A percentile compares a stretch with the other conserved stretches of the same genome.
These are phyloP conservation scores for Hydrocynus forskahlii DNA, from an alignment of 2,797 vertebrate genomes.

Conservation along the genomic window DNA sequence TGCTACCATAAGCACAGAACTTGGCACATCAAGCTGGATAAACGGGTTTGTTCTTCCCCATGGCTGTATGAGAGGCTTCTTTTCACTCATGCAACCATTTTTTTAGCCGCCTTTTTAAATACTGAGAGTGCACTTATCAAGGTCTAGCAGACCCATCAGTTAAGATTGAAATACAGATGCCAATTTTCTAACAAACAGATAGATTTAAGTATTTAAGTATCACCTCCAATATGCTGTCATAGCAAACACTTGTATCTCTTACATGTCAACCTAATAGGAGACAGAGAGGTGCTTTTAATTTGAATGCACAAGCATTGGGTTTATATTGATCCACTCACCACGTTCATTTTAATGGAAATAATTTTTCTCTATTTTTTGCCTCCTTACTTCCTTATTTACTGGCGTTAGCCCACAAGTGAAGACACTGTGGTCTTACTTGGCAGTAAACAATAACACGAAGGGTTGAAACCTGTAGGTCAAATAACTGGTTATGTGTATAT, in stretches of 20 bases:
- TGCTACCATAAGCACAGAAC: conserved; percentile 21
- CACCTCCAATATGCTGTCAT: not conserved
- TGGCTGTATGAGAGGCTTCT: conserved; percentile 44
- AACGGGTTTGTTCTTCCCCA: conserved; percentile 65
- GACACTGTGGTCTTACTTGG: too few species aligned
- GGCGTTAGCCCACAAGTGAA: too few species aligned
- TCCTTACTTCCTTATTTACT: too few species aligned
- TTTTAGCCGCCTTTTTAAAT: not conserved
- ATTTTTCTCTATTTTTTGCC: too few species aligned
- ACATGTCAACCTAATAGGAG: not conserved
- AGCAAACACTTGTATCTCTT: not conserved
- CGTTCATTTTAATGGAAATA: too few species aligned
- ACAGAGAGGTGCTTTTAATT: too few species aligned
- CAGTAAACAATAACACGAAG: too few species aligned
- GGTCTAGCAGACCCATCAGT: not conserved
- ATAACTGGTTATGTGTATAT: too few species aligned
- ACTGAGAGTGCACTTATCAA: conserved; percentile 14
- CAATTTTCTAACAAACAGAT: not conserved
- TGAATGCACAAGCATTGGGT: too few species aligned
- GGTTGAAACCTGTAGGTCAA: too few species aligned
- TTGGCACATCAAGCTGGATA: conserved; percentile 71
- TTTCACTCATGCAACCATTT: conserved; percentile 34
- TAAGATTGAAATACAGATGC: too few species aligned
- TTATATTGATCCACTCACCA: too few species aligned
- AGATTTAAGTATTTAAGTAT: conserved; percentile 16